A percentile compares a stretch with the other conserved stretches of the same genome.
Conservation (phyloP, 2,888 invertebrate species). For the Serripes groenlandicus region DNA sequence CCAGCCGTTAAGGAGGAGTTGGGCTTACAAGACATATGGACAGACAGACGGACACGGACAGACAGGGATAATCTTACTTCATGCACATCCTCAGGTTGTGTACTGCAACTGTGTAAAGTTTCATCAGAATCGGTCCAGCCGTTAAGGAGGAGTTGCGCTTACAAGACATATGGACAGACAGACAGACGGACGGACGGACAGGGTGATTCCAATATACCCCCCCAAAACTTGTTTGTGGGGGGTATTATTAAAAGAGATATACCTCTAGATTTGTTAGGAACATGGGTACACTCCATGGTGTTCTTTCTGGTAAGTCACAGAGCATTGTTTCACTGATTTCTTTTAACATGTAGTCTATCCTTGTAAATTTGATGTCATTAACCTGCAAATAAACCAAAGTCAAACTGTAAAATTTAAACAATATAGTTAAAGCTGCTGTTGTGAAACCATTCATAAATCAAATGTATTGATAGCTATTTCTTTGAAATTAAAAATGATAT, state of each 20-base stretch:
- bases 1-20: no score
- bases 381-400: constrained; percentile 86
- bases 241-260: background rate
- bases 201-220: no score
- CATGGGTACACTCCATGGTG: constrained; percentile 89
- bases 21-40: no score
- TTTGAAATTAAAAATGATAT: background rate
- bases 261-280: constrained; percentile 90
- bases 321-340: constrained; percentile 89
- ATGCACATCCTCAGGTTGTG: no score
- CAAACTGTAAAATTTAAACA: background rate
- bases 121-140: no score
- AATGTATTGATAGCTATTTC: background rate
- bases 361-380: constrained; percentile 91
- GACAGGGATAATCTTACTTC: no score
- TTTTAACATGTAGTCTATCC: constrained; percentile 91
- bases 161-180: no score
- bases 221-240: no score
- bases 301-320: constrained; percentile 82
- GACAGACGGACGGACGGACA: no score
- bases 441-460: background rate
- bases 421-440: background rate
- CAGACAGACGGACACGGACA: no score
- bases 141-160: no score
- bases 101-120: no score